Percentiles rank a stretch among this genome's conserved stretches.
Evolutionary conservation across 35 echinoderm and acorn worm genomes (phyloP).

Genomic region (Apostichopus parvimensis): DNA sequence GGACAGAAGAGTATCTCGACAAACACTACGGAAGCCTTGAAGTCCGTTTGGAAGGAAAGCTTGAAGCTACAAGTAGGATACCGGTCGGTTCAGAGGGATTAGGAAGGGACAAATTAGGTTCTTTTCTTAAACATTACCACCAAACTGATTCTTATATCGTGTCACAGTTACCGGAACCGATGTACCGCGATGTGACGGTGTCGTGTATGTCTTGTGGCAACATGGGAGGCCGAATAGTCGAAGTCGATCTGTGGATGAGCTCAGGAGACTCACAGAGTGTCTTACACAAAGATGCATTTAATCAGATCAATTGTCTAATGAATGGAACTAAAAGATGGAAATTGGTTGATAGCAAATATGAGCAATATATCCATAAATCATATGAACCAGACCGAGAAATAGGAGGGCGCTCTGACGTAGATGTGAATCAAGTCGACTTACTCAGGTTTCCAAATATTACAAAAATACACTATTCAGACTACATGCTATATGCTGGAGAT

Average conservation of each 20-base stretch:
- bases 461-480: slow-evolving; percentile 76
- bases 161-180: slow-evolving; percentile 73
- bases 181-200: slow-evolving; percentile 70
- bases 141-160: slow-evolving; percentile 59
- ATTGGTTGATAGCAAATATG: slow-evolving; percentile 68
- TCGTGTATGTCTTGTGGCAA: slow-evolving; percentile 70
- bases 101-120: slow-evolving; percentile 67
- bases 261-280: slow-evolving; percentile 60
- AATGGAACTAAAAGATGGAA: slow-evolving; percentile 88
- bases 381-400: slow-evolving; percentile 71
- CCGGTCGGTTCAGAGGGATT: slow-evolving; percentile 69
- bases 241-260: slow-evolving; percentile 88
- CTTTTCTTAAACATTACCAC: slow-evolving; percentile 60
- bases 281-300: slow-evolving; percentile 87
- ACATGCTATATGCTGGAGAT: slow-evolving; percentile 73
- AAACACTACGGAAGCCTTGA: slow-evolving; percentile 61
- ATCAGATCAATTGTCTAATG: slow-evolving; percentile 73
- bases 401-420: slow-evolving; percentile 70
- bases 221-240: slow-evolving; percentile 66
- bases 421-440: slow-evolving; percentile 60
- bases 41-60: slow-evolving; percentile 75
- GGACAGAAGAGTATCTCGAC: slow-evolving; percentile 69
- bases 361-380: slow-evolving; percentile 65
- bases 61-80: slow-evolving; percentile 57
- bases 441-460: slow-evolving; percentile 65